Evolutionary conservation across 2,797 vertebrate genomes (phyloP).

Genomic region (Fringilla coelebs): DNA sequence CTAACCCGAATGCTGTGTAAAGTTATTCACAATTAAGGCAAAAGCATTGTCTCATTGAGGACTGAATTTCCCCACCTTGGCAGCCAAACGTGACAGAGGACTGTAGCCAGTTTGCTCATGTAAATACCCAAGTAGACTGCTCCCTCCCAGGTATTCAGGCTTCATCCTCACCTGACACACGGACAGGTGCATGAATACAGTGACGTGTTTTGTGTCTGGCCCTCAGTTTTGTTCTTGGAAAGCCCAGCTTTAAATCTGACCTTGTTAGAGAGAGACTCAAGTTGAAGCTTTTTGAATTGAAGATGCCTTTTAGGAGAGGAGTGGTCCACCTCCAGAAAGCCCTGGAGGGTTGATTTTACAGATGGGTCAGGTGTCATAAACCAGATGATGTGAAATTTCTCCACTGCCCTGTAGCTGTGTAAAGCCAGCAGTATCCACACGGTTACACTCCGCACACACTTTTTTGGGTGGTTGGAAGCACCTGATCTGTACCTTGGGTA

Average conservation of each 20-base stretch:
- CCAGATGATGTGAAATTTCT: neutral
- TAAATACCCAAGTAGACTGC: neutral
- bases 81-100: neutral
- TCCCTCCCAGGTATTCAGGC: neutral
- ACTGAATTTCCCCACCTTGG: neutral
- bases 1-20: neutral
- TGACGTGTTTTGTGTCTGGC: neutral
- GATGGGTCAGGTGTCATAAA: neutral
- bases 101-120: neutral
- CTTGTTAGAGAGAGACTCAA: neutral
- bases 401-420: neutral
- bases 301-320: neutral
- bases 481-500: conserved; percentile 39
- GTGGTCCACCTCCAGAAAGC: neutral
- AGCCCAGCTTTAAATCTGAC: neutral
- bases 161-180: neutral
- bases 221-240: neutral
- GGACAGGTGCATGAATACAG: neutral
- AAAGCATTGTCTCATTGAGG: neutral
- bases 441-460: neutral
- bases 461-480: neutral
- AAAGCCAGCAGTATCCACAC: neutral
- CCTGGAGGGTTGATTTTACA: neutral
- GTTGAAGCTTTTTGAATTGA: neutral
- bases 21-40: neutral